Evolutionary conservation across 2,797 vertebrate genomes (phyloP).

Genomic region (Urophycis tenuis): DNA sequence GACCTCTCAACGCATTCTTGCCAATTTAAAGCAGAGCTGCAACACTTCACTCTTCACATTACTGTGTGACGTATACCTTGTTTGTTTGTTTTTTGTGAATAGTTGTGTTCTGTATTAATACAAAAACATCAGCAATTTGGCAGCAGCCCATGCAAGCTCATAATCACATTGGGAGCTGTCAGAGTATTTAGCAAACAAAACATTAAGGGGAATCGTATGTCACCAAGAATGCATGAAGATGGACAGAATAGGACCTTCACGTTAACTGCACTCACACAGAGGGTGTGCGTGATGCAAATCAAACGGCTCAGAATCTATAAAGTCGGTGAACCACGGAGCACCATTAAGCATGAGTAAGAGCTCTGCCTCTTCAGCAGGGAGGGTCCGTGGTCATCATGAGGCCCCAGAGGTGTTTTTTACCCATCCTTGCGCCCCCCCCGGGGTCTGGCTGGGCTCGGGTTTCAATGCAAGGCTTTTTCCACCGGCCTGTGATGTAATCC

Average conservation of each 20-base stretch:
- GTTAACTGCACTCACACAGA: conserved; percentile 36
- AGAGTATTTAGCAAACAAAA: conserved; percentile 48
- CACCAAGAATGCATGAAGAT: conserved; percentile 45
- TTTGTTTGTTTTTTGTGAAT: not conserved
- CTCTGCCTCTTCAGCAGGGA: conserved; percentile 11
- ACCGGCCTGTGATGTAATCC: conserved; percentile 62
- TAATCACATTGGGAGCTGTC: not conserved
- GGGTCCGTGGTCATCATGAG: conserved; percentile 28
- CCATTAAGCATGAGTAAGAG: conserved; percentile 28
- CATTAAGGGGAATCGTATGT: conserved; percentile 51
- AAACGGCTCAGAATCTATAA: conserved; percentile 22
- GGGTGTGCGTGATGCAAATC: conserved; percentile 41
- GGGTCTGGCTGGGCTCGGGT: conserved; percentile 50
- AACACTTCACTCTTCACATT: not conserved
- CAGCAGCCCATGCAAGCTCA: not conserved
- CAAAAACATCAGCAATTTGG: not conserved
- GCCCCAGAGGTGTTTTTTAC: conserved; percentile 53
- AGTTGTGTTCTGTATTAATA: not conserved
- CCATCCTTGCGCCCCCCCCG: conserved; percentile 36
- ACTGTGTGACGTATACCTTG: not conserved
- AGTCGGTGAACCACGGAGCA: not conserved
- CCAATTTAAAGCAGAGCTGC: no score
- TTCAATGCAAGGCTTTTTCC: conserved; percentile 57
- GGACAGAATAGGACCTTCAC: conserved; percentile 56
- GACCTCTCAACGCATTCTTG: no score